Conservation (phyloP, 2,888 invertebrate genomes). For the Sceliomorpha sp. region DNA sequence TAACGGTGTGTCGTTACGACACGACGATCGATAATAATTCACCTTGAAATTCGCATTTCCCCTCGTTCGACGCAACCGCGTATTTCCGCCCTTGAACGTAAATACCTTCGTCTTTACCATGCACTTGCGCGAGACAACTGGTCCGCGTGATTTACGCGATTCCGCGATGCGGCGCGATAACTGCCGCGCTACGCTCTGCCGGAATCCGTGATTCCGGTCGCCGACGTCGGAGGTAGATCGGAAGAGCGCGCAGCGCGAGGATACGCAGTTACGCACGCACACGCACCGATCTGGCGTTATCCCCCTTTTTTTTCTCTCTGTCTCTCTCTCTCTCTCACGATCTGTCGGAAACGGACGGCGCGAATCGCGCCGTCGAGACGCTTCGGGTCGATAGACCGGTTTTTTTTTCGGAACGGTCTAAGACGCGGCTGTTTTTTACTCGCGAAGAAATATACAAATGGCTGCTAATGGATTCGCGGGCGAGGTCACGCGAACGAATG, state of each 20-base stretch:
- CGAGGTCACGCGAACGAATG: too few species aligned
- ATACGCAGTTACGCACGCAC: too few species aligned
- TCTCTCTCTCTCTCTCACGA: constrained; percentile 19
- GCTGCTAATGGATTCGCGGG: constrained; percentile 33
- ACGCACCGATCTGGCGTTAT: background rate
- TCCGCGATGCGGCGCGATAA: constrained; percentile 59
- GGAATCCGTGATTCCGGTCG: constrained; percentile 36
- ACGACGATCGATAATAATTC: too few species aligned
- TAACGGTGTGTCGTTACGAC: too few species aligned
- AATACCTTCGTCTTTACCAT: too few species aligned
- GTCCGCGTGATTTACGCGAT: constrained; percentile 62
- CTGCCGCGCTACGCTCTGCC: constrained; percentile 48
- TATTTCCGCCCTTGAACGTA: too few species aligned
- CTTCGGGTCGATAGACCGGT: constrained; percentile 39
- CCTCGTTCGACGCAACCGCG: too few species aligned
- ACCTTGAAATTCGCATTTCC: too few species aligned
- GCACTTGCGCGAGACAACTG: constrained; percentile 51
- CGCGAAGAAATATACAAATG: constrained; percentile 25
- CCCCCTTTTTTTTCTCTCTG: too few species aligned
- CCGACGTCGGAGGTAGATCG: background rate
- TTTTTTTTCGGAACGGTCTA: constrained; percentile 19
- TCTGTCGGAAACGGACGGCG: constrained; percentile 30
- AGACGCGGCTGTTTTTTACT: constrained; percentile 24
- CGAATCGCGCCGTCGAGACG: constrained; percentile 34
- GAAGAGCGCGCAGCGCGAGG: constrained; percentile 1